Evolutionary conservation across 2,888 invertebrate genomes (phyloP), one percentile per base, ranked within the genome.

Genomic region (Polietes domitor): DNA sequence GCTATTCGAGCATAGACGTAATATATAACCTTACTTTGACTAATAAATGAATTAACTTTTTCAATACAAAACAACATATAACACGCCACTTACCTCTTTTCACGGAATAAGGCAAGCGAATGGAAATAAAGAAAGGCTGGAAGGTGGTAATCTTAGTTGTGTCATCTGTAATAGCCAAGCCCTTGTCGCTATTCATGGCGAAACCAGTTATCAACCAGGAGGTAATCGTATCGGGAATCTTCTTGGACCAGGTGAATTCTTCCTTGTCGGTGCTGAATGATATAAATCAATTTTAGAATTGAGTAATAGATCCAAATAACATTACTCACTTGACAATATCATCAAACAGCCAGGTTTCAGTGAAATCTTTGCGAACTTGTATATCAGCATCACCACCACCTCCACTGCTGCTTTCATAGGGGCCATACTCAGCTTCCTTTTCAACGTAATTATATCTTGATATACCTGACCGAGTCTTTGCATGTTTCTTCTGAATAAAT

Each of bases 91-190:
- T 37, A 88, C 88, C 98, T 82, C 96, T 94, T 87, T 97, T 96
- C n/a, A 99, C 95, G 0, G 96, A 95, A 88, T 96, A 96, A 0
- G 99, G 99, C 76, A 98, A 92, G 89, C 97, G 96, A 19, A 98
- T 93, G 3, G 96, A 95, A 68, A 98, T 94, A 87, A 97, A 96
- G 92, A 99, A 97, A 2, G 96, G 95, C 87, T 96, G 95, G 92
- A 96, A 96, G 0, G 96, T 96, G 90, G 94, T 94, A 55, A 94
- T 93, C 94, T 94, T 94, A 84, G 94, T 93, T 3, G 95, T 93
- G 0, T 94, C 93, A 17, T 95, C 94, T 6, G 95, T 94, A 2
- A 97, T 93, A 6, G 96, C 97, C 26, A 97, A 92, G 19, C 97
- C 97, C 87, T 94, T 93, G 0, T 94, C 92, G 0, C 95, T 93